phyloP scores from a whole-genome alignment of 1,140 invertebrate genomes.

The Gonatopus flavifemur region DNA sequence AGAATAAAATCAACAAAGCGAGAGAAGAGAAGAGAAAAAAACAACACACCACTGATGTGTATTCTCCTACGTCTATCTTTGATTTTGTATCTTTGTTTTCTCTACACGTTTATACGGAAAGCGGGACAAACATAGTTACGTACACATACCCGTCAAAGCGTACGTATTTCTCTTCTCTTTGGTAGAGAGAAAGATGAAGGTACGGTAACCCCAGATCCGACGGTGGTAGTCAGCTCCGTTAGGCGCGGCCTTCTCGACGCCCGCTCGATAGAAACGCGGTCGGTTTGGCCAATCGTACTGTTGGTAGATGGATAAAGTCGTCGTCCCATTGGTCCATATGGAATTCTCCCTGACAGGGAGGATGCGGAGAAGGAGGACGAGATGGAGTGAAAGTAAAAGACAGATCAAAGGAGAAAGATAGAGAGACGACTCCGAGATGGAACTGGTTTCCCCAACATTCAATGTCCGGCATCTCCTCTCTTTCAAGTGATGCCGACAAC shows the following conservation, averaged over 20 bases:
- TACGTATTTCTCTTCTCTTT: not conserved
- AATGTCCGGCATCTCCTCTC: constrained; percentile 23
- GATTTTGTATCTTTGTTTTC: too few species aligned
- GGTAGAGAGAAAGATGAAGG: constrained; percentile 15
- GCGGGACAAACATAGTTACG: too few species aligned
- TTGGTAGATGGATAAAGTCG: constrained; percentile 39
- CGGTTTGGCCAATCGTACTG: constrained; percentile 23
- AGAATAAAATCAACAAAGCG: not conserved
- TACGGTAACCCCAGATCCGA: constrained; percentile 24
- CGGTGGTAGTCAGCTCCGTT: constrained; percentile 23
- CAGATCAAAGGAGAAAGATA: constrained; percentile 18
- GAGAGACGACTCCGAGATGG: constrained; percentile 32
- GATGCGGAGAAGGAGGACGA: not conserved
- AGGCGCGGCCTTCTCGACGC: constrained; percentile 53
- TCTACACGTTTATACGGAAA: too few species aligned
- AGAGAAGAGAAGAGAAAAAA: not conserved
- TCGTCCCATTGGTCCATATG: constrained; percentile 45
- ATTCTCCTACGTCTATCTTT: too few species aligned
- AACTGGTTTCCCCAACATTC: constrained; percentile 33
- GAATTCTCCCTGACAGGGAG: constrained; percentile 38
- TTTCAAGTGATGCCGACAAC: constrained; percentile 34
- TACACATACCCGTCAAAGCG: too few species aligned
- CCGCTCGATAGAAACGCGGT: constrained; percentile 52
- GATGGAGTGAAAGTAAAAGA: constrained; percentile 6
- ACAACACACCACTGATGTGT: too few species aligned